Percentiles rank a stretch among this genome's conserved stretches.
Evolutionary conservation across 2,888 invertebrate species (phyloP).

Genomic region (Mesorhabditis spiculigera): DNA sequence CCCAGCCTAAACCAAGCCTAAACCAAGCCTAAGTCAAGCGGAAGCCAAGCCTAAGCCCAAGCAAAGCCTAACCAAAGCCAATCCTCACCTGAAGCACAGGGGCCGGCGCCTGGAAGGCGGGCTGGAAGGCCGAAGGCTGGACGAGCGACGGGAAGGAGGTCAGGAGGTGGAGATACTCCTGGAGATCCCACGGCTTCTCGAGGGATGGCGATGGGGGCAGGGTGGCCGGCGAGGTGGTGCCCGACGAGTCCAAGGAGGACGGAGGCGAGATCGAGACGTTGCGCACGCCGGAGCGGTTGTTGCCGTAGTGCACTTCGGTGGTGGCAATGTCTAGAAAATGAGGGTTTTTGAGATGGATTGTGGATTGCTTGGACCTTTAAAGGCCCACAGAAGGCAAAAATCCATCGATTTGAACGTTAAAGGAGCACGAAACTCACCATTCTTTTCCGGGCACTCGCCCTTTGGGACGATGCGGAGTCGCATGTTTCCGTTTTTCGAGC

Average conservation of each 20-base stretch:
- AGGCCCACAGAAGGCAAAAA: no score
- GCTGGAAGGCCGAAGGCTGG: not conserved
- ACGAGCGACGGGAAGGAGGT: not conserved
- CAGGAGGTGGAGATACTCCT: not conserved
- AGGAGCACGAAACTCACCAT: not conserved
- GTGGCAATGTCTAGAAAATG: not conserved
- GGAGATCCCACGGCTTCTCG: not conserved
- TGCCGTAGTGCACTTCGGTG: not conserved
- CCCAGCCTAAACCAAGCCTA: not conserved
- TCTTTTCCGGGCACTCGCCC: conserved; percentile 12
- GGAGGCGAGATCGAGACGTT: conserved; percentile 9
- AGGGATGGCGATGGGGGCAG: not conserved
- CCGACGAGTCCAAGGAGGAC: conserved; percentile 18
- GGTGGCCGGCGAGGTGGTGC: conserved; percentile 11
- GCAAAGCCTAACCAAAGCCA: not conserved
- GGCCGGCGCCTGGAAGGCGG: not conserved
- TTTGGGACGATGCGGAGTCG: conserved; percentile 34
- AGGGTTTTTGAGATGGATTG: no score
- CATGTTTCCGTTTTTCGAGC: conserved; percentile 41
- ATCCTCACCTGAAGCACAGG: not conserved
- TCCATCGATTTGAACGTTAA: no score
- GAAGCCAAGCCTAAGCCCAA: no score
- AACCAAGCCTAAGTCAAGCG: no score
- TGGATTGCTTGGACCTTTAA: no score
- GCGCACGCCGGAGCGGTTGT: conserved; percentile 5